Evolutionary conservation across 2,888 invertebrate species (phyloP), one percentile per base, ranked within the genome.

Genomic region (Mantis religiosa): DNA sequence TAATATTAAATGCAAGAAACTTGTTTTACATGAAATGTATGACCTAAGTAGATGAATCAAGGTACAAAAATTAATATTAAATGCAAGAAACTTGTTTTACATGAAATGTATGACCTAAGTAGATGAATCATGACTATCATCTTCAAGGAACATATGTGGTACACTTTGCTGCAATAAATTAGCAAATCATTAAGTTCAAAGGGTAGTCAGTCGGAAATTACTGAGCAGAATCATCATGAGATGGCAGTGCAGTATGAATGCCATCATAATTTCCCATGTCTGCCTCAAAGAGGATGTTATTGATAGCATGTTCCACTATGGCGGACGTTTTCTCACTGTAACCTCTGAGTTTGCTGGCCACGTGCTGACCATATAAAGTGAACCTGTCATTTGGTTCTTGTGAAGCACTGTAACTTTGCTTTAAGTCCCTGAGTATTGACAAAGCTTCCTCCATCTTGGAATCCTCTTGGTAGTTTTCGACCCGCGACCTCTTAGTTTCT

Each of bases 211-310:
- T 12, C 12, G 2, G 12, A 41, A 3, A 41, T 41, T 41, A 41
- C 41, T 41, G 41, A 1, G 12, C 41, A 41, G 41, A 12, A 41
- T 41, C 41, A 12, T 41, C 41, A 41, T 41, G 41, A 25, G 54
- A 71, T 20, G 54, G 54, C 25, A 71, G 8, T 20, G 54, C 82
- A 83, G 89, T 90, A 71, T 71, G 20, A 25, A 71, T 71, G 54
- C 54, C 25, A 6, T 85, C 89, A 89, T 90, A 89, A 82, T 90
- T 87, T 28, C 91, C 91, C 90, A 91, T 90, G 87, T 91, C 91
- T 28, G 91, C 91, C 41, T 91, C 90, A 88, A 91, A 91, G 30
- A 91, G 88, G 54, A 91, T 89, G 82, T 91, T 91, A 88, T 90
- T 91, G 15, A 91, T 83, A 28, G 89, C 81, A 86, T 91, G 91